Evolutionary conservation across 2,797 vertebrate species (phyloP).

Genomic region (Sylvia borin): DNA sequence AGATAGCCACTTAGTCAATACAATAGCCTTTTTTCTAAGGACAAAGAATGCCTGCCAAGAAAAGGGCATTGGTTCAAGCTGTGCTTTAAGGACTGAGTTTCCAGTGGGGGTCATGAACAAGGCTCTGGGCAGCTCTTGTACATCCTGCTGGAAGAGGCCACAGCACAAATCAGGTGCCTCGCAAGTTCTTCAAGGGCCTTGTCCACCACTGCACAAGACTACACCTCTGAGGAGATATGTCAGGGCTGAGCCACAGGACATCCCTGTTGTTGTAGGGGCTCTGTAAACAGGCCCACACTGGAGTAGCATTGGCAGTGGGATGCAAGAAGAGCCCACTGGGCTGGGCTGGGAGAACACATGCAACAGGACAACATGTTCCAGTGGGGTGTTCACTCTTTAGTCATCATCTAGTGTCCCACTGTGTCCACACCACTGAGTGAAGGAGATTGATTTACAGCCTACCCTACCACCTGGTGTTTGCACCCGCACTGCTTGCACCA

Average conservation of each 20-base stretch:
- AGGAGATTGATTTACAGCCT: neutral
- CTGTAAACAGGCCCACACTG: neutral
- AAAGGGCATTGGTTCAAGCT: neutral
- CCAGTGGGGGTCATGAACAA: neutral
- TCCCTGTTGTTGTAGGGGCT: neutral
- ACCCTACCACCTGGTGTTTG: neutral
- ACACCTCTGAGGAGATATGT: fast-evolving
- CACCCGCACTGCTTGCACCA: neutral
- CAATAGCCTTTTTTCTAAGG: neutral
- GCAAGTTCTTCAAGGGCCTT: neutral
- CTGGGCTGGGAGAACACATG: neutral
- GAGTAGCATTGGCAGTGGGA: neutral
- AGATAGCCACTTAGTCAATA: neutral
- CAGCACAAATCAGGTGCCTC: neutral
- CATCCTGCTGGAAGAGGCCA: neutral
- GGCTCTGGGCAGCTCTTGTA: neutral
- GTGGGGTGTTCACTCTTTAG: neutral
- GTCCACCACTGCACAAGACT: neutral
- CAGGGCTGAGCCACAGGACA: neutral
- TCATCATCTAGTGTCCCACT: neutral
- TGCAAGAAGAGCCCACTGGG: neutral
- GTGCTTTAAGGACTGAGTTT: neutral
- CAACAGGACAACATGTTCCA: neutral
- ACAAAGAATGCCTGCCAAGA: neutral
- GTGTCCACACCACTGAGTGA: neutral